phyloP scores from a whole-genome alignment of 2,888 invertebrate genomes.

The Siphonodentalium dalli region DNA sequence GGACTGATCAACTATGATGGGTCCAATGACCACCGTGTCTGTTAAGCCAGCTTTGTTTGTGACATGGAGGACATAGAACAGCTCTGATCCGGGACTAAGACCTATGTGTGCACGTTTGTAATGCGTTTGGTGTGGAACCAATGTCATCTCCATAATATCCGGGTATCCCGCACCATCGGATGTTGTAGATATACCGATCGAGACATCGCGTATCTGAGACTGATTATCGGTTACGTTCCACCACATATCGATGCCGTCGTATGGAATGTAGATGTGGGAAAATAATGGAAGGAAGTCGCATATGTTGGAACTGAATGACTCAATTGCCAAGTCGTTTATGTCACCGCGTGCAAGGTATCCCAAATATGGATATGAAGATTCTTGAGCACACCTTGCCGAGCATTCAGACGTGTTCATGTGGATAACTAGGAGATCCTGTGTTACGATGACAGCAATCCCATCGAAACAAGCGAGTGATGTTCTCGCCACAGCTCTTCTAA shows the following conservation, averaged over 20 bases:
- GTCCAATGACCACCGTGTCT: conserved; percentile 23
- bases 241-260: conserved; percentile 26
- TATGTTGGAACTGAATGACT: too few species aligned
- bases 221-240: conserved; percentile 30
- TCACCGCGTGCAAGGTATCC: too few species aligned
- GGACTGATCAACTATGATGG: conserved; percentile 34
- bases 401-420: conserved; percentile 15
- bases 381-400: conserved; percentile 11
- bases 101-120: conserved; percentile 29
- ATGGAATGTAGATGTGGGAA: conserved; percentile 29
- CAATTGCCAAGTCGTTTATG: too few species aligned
- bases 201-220: conserved; percentile 33
- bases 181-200: conserved; percentile 24
- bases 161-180: conserved; percentile 10
- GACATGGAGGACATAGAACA: conserved; percentile 30
- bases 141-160: conserved; percentile 21
- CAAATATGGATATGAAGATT: too few species aligned
- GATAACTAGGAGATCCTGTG: conserved; percentile 17
- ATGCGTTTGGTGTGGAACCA: conserved; percentile 19
- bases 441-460: conserved; percentile 21
- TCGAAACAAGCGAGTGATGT: conserved; percentile 26
- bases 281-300: conserved; percentile 7
- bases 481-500: conserved; percentile 19
- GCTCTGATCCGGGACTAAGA: conserved; percentile 15
- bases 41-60: conserved; percentile 33